Percentiles rank a stretch among this genome's conserved stretches.
Conservation (phyloP, 1,140 invertebrate genomes). For the Drosophila lowei region DNA sequence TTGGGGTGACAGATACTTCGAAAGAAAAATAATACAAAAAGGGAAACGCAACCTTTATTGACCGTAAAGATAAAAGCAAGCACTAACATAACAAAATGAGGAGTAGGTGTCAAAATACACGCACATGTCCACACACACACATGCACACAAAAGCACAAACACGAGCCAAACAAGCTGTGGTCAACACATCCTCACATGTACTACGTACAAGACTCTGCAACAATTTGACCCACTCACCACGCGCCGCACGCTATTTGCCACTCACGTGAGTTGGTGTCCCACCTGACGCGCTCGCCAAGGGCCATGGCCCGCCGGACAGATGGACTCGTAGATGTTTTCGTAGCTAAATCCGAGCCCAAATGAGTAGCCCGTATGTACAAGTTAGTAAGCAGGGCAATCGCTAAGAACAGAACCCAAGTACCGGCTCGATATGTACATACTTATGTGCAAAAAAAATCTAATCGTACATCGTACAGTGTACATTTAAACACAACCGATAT, state of each 20-base stretch:
- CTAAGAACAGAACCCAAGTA: no score
- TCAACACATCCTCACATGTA: constrained; percentile 14
- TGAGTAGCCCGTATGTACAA: no score
- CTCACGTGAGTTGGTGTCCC: constrained; percentile 30
- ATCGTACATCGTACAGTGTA: no score
- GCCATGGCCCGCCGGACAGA: no score
- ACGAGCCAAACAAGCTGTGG: constrained; percentile 48
- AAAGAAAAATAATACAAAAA: constrained; percentile 1
- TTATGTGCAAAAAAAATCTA: no score
- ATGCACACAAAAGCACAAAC: background rate
- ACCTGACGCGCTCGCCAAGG: no score
- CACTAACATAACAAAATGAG: constrained; percentile 43
- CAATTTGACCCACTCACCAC: constrained; percentile 42
- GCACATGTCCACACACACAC: constrained; percentile 14
- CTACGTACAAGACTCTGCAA: background rate
- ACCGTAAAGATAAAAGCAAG: constrained; percentile 71
- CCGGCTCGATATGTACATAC: no score
- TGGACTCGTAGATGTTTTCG: no score
- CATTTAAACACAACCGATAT: no score
- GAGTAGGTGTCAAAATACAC: constrained; percentile 71
- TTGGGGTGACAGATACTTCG: constrained; percentile 30
- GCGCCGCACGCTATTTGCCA: constrained; percentile 9
- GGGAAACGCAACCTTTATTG: constrained; percentile 60
- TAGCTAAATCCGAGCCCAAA: no score
- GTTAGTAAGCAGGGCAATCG: no score